Conservation (phyloP, 1,140 invertebrate genomes). For the Drosophila rhopaloa region DNA sequence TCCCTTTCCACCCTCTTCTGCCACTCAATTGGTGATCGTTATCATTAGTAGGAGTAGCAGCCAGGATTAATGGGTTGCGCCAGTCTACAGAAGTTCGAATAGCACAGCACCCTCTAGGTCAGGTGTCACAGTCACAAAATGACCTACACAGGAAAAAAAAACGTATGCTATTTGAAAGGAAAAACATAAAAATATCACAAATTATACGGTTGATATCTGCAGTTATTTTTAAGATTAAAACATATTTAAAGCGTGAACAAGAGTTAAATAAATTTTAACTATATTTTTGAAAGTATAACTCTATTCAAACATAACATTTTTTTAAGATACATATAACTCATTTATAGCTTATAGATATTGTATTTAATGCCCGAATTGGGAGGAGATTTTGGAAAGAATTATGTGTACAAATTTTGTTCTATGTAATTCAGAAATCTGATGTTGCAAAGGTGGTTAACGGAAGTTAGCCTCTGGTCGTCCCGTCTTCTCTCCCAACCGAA, state of each 20-base stretch:
- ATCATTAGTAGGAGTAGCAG: constrained; percentile 41
- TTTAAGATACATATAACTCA: no score
- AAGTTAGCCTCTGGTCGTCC: no score
- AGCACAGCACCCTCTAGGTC: neutral
- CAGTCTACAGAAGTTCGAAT: neutral
- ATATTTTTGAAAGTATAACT: no score
- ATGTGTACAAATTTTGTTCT: neutral
- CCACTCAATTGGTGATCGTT: constrained; percentile 46
- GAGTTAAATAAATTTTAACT: no score
- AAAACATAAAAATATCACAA: neutral
- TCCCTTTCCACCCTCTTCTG: constrained; percentile 14
- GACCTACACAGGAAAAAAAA: neutral
- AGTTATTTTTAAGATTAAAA: no score
- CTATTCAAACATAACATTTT: no score
- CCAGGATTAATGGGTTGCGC: constrained; percentile 34
- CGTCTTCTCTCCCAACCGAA: no score
- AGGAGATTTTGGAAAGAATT: no score
- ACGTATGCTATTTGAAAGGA: neutral
- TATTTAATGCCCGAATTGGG: no score
- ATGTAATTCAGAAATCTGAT: neutral
- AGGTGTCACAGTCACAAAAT: neutral
- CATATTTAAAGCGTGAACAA: no score
- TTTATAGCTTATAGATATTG: no score
- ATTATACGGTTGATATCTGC: no score
- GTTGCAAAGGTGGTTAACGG: neutral